Evolutionary conservation across 2,797 vertebrate species (phyloP).

Genomic region (Crocodylus rhombifer): DNA sequence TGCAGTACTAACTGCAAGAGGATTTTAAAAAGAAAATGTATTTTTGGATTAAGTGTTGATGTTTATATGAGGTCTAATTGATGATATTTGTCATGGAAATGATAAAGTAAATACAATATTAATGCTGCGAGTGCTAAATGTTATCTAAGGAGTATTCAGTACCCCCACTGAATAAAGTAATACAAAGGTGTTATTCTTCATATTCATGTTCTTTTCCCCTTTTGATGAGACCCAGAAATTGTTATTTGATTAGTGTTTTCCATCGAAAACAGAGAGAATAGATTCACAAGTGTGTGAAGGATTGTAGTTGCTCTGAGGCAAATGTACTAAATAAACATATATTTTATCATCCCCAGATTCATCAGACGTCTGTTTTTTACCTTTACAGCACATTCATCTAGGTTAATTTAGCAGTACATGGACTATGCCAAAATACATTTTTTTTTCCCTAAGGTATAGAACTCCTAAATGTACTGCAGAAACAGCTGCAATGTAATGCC

Average conservation of each 20-base stretch:
- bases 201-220: background rate
- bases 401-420: constrained; percentile 55
- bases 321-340: constrained; percentile 38
- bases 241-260: background rate
- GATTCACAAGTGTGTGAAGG: constrained; percentile 22
- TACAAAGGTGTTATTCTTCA: constrained; percentile 80
- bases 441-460: constrained; percentile 5
- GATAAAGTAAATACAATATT: constrained; percentile 77
- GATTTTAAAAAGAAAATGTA: constrained; percentile 21
- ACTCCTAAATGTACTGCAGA: constrained; percentile 35
- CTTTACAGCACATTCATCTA: constrained; percentile 36
- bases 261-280: constrained; percentile 14
- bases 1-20: background rate
- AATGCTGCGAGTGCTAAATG: constrained; percentile 80
- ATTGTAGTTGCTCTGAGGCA: background rate
- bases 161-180: constrained; percentile 79
- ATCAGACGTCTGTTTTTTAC: constrained; percentile 19
- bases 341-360: constrained; percentile 35
- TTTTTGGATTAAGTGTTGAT: constrained; percentile 39
- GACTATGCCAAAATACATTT: constrained; percentile 51
- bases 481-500: background rate
- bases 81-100: constrained; percentile 79
- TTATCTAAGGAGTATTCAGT: constrained; percentile 83
- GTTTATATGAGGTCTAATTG: constrained; percentile 8
- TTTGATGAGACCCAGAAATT: constrained; percentile 10